Conservation (phyloP, 2,888 invertebrate species). For the Myopa testacea region DNA sequence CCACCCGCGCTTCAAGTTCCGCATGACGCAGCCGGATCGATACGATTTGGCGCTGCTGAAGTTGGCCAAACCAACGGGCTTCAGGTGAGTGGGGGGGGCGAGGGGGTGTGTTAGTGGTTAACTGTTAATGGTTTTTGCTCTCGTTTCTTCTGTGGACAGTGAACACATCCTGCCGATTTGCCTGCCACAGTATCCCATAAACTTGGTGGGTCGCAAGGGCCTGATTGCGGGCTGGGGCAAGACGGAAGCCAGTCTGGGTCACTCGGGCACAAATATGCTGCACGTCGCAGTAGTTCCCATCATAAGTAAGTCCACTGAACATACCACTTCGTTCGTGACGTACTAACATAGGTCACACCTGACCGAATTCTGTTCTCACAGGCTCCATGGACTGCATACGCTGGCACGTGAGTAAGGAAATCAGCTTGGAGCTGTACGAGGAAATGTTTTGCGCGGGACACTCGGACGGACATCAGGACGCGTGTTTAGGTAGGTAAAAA, state of each 20-base stretch:
- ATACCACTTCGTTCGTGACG: not conserved
- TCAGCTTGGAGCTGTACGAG: slow-evolving; percentile 79
- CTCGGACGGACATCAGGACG: slow-evolving; percentile 84
- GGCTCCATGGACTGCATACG: slow-evolving; percentile 80
- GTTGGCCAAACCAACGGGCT: slow-evolving; percentile 75
- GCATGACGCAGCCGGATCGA: slow-evolving; percentile 85
- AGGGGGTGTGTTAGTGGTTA: too few species aligned
- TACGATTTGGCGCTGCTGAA: slow-evolving; percentile 82
- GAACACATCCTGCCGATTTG: slow-evolving; percentile 83
- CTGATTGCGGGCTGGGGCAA: slow-evolving; percentile 89
- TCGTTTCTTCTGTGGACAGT: slow-evolving; percentile 44
- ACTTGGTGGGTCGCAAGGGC: slow-evolving; percentile 71
- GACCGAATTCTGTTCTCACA: slow-evolving; percentile 58
- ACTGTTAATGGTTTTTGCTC: not conserved
- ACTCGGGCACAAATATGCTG: slow-evolving; percentile 83
- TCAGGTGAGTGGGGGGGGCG: slow-evolving; percentile 54
- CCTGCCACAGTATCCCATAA: slow-evolving; percentile 72
- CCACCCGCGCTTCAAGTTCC: slow-evolving; percentile 84
- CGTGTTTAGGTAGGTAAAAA: slow-evolving; percentile 75
- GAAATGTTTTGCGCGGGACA: slow-evolving; percentile 90
- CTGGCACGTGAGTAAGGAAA: slow-evolving; percentile 86
- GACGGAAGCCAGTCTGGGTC: slow-evolving; percentile 77
- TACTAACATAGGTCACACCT: not conserved
- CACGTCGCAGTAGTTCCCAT: slow-evolving; percentile 86
- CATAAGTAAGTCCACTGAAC: slow-evolving; percentile 72